Evolutionary conservation across 2,888 invertebrate species (phyloP), one percentile per base, ranked within the genome.

Genomic region (Parapristionchus giblindavisi): DNA sequence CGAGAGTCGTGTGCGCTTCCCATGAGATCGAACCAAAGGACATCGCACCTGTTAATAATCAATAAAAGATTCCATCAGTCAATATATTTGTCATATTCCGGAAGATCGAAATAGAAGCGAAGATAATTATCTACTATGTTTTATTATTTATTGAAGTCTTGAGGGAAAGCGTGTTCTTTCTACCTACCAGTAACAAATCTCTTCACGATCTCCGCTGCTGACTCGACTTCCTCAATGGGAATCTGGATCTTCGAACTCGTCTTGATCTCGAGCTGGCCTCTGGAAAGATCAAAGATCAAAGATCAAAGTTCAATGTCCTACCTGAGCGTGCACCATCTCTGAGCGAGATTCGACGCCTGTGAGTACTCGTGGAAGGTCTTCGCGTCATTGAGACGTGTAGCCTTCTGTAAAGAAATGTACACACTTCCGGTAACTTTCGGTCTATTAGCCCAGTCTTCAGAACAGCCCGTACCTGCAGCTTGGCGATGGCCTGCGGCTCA

Each of bases 1-100:
- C 98, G 40, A 99, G 91, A 0, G 97, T 93, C 36, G 94, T 92
- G 91, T 99, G 99, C 1, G 99, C 94, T 89, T 99, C 99, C 86
- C 95, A 90, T 0, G 96, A 97, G 85, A 99, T 98, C 77, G 96
- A 96, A 1, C 96, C 96, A 89, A 96, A 96, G 84, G 95, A 95
- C 96, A 96, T 96, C 1, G 96, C 96, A 80, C 95, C 95, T 80
- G 51, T 72, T n/a, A 54, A n/a, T 8, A 24, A 61, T 38, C 32
- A 3, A 61, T 5, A 36, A 36, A 61, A n/a, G 5, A 21, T 27
- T 61, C 34, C 14, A 38, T 48, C 48, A 21, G 48, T 48, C 48
- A 48, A 14, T 21, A 21, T 48, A 48, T 48, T 14, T 21, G 48
- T 14, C 48, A 11, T 11, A 21, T 48, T 21, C 14, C 11, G 21